Evolutionary conservation across 2,888 invertebrate genomes (phyloP).

Genomic region (Drosophila limbata): DNA sequence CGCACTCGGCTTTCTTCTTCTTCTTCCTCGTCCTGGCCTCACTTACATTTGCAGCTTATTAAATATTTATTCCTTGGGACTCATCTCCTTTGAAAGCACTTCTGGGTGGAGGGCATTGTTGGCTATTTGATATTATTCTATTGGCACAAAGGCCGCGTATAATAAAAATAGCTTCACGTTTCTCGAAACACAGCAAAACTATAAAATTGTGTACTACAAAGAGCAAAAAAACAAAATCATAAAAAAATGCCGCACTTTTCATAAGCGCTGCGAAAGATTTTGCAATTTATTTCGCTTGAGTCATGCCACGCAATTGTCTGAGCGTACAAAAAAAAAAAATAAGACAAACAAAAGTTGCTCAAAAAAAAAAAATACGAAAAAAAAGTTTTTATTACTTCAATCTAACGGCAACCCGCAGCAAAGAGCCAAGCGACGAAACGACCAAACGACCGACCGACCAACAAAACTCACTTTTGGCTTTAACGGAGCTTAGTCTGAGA

Average conservation of each 20-base stretch:
- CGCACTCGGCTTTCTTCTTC: neutral
- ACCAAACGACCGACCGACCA: constrained; percentile 13
- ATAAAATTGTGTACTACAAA: constrained; percentile 56
- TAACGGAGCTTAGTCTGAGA: constrained; percentile 40
- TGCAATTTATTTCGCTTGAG: constrained; percentile 77
- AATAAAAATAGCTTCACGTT: constrained; percentile 73
- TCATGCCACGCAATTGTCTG: constrained; percentile 74
- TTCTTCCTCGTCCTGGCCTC: constrained; percentile 7
- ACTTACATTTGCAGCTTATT: constrained; percentile 47
- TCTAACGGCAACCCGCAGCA: constrained; percentile 63
- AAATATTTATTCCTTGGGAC: constrained; percentile 56
- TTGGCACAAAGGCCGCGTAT: constrained; percentile 41
- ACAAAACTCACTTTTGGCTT: constrained; percentile 59
- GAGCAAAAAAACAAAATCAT: constrained; percentile 12
- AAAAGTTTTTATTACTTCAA: constrained; percentile 63
- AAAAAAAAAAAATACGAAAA: constrained; percentile 22
- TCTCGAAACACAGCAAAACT: constrained; percentile 44
- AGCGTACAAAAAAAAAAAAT: constrained; percentile 35
- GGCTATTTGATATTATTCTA: constrained; percentile 27
- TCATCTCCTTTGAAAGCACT: constrained; percentile 18
- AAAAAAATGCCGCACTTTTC: constrained; percentile 69
- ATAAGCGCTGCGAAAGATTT: constrained; percentile 69
- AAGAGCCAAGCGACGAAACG: constrained; percentile 22
- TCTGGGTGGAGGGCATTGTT: neutral
- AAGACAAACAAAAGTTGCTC: constrained; percentile 41